Base-by-base conservation (phyloP, 2,113 vertebrate genomes). In the Nesoenas mayeri region DNA sequence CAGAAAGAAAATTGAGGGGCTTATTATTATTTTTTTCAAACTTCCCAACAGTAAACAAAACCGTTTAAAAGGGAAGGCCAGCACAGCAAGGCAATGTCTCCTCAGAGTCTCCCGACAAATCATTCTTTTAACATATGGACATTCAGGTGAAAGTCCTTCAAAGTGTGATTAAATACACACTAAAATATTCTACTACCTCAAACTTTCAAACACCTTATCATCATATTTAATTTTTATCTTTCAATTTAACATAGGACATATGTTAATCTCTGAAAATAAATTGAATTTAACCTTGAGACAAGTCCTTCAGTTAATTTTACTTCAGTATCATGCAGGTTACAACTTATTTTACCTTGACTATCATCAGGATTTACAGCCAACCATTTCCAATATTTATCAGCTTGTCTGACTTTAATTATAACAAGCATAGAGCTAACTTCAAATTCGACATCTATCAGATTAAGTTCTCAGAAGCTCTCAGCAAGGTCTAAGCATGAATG, bases 341-440 rank as follows among this genome's bases (percentile, higher is more conserved):
- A 67, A 66, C 20, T 21, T 61, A 69, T 91, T 95, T 84, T 93
- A 93, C 54, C 47, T 79, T 65, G 32, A 67, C 53, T 84, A 88
- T 40, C 72, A 48, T 56, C 32, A 74, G 74, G 53, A 95, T 93
- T 94, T 92, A 95, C 84, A 94, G 70, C 24, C 70, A 84, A 48
- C 25, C 42, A 78, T 80, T 92, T 93, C 58, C 75, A 79, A 31
- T 92, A 96, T 95, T 89, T 94, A 97, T 95, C 92, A 93, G 94
- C 86, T 80, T 67, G 74, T n/a, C 51, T 82, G 62, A 92, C 38
- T 94, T 95, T 77, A 91, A 87, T 95, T 89, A 85, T 66, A 96
- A 70, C 24, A 71, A 12, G 32, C 51, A 74, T 4, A 4, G 34
- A 86, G 53, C 38, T 78, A 88, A 67, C 69, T 85, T 92, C 47